Evolutionary conservation across 2,113 vertebrate species (phyloP).

Genomic region (Capreolus pygargus): DNA sequence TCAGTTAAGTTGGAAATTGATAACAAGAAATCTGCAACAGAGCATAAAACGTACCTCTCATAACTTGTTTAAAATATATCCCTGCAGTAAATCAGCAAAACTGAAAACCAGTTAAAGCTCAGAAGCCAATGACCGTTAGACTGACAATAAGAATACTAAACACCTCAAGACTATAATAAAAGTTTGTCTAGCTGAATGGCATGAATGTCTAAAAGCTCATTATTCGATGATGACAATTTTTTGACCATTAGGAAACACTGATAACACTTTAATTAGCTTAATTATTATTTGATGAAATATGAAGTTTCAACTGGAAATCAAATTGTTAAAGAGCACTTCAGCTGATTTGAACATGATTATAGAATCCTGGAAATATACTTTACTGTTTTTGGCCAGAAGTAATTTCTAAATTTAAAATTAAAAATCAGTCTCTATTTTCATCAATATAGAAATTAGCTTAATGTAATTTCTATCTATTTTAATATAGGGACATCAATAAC

Average conservation of each 20-base stretch:
- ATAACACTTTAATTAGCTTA: conserved; percentile 53
- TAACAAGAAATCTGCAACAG: not conserved
- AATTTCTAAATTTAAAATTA: conserved; percentile 38
- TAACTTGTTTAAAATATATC: not conserved
- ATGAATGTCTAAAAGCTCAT: conserved; percentile 49
- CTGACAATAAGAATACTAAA: conserved; percentile 43
- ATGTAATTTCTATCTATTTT: not conserved
- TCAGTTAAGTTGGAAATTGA: not conserved
- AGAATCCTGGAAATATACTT: not conserved
- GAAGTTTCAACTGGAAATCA: conserved; percentile 55
- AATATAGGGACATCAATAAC: not conserved
- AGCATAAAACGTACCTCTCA: not conserved
- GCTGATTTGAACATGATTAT: conserved; percentile 45
- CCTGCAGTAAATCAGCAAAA: conserved; percentile 26
- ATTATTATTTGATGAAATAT: conserved; percentile 45
- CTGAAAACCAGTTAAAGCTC: not conserved
- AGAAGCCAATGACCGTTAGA: conserved; percentile 48
- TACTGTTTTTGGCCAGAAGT: not conserved
- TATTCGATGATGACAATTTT: conserved; percentile 51
- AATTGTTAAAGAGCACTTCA: conserved; percentile 29
- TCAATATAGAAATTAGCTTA: not conserved
- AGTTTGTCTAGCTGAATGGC: conserved; percentile 11
- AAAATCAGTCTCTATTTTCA: conserved; percentile 25
- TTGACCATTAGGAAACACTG: conserved; percentile 44
- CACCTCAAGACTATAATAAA: conserved; percentile 30